A percentile compares a stretch with the other conserved stretches of the same genome.
Evolutionary conservation across 2,888 invertebrate species (phyloP).

Genomic region (Aporophyla nigra): DNA sequence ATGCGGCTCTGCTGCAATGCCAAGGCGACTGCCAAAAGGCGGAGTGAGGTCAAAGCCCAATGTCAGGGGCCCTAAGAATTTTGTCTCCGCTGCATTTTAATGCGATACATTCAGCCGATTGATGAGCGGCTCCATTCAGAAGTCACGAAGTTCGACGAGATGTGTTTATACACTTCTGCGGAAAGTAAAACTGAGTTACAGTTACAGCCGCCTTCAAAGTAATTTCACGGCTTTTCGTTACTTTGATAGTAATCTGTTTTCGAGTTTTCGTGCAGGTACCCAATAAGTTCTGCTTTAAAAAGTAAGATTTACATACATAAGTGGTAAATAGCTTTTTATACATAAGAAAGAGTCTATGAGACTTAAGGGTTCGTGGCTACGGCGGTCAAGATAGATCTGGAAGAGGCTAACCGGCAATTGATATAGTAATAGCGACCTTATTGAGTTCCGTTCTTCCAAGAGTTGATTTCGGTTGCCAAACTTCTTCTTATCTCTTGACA

Average conservation of each 20-base stretch:
- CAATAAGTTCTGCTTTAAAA: not conserved
- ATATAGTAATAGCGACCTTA: not conserved
- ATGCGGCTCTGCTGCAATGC: conserved; percentile 86
- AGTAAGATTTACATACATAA: not conserved
- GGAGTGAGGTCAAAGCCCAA: conserved; percentile 85
- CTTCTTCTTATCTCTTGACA: not conserved
- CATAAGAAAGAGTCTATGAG: not conserved
- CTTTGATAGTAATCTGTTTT: conserved; percentile 16
- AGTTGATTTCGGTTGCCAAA: not conserved
- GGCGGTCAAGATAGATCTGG: not conserved
- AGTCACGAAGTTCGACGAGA: conserved; percentile 16
- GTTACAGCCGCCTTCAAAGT: conserved; percentile 28
- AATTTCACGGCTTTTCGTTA: conserved; percentile 33
- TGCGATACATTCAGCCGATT: conserved; percentile 52
- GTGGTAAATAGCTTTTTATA: not conserved
- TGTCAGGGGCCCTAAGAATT: conserved; percentile 89
- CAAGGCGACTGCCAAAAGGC: conserved; percentile 89
- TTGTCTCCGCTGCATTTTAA: conserved; percentile 76
- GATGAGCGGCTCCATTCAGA: conserved; percentile 50
- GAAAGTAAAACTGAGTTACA: conserved; percentile 48
- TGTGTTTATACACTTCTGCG: conserved; percentile 33
- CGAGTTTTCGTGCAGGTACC: not conserved
- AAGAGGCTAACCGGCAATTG: not conserved
- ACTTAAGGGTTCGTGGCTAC: not conserved
- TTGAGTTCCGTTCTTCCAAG: not conserved